Evolutionary conservation across 1,140 invertebrate genomes (phyloP), one percentile per base, ranked within the genome.

Genomic region (Zaprionus capensis): DNA sequence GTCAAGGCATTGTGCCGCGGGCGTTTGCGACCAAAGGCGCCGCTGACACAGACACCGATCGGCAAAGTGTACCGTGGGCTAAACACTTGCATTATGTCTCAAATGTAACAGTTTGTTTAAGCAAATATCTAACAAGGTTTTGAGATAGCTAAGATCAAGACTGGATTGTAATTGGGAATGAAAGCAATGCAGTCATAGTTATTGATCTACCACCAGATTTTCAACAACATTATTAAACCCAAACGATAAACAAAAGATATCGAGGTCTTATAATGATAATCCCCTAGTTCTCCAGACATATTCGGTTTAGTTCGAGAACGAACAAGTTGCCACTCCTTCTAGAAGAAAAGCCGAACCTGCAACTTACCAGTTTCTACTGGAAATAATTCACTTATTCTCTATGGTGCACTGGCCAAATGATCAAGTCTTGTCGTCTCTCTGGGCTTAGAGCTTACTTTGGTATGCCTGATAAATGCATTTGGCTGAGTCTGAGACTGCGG

Each of bases 1-100:
- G 84, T 88, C 84, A 87, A 80, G 68, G 73, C 78, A 87, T 87
- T 87, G 84, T 88, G 84, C 84, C 84, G 84, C 84, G 81, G 84
- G 84, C 71, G 84, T 88, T 66, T 76, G 72, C 56, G 78, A 75
- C 81, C 81, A 88, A 88, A 81, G 84, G 78, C 76, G 85, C 85
- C 80, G 81, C 77, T 80, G 58, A 28, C 31, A 17, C 49, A 55
- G 26, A 64, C 71, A 69, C 28, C 49, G 64, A 67, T 49, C 38
- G 17, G 9, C 17, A 49, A 5, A 9, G 1, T 26, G 55, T 51
- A 65, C 51, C 9, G 61, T 51, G 22, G 63, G 15, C 44, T 3
- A n/a, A 58, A 24, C 31, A 56, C 24, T 2, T n/a, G 15, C 5
- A 4, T 22, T 51, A 3, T 20, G 4, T 2, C 1, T 56, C 26